Evolutionary conservation across 2,797 vertebrate genomes (phyloP), one percentile per base, ranked within the genome.

Genomic region (Myripristis murdjan): DNA sequence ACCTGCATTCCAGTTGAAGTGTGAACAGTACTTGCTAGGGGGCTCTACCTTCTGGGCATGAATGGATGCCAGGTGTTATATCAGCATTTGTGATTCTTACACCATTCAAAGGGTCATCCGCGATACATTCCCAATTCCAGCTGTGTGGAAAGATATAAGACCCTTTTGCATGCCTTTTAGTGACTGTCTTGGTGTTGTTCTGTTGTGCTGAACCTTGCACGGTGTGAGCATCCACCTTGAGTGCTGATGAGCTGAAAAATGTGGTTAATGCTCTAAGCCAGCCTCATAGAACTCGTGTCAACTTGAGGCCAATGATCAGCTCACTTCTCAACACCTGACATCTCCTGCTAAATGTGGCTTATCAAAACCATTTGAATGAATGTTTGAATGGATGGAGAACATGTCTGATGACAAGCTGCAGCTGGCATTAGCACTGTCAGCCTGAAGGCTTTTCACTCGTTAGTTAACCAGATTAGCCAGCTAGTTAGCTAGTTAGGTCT

Each of bases 1-100:
- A 68, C 9, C 60, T 75, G 57, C 82, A 84, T 85, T 91, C 81
- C 76, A 79, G 70, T 57, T 52, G 65, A 83, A 77, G 76, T 82
- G 80, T 77, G 82, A 90, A 77, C 76, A 26, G n/a, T 20, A 55
- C 46, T 71, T 58, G 78, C 73, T 59, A 31, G 54, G 63, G 71
- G 69, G 53, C 72, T 82, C 46, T 79, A 81, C 63, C 87, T 87
- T 58, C 60, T 28, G 79, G 81, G 59, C 59, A 67, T 35, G 61
- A 83, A 64, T 33, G 2, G 24, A 72, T 69, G 74, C 78, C 86
- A 91, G 88, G 75, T 84, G 82, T 74, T 82, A 59, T 57, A 79
- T 84, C 70, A 84, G 68, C 64, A 41, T 83, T 78, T 79, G 61
- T 49, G 70, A 81, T 84, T 83, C 60, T 73, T 54, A 48, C 57